phyloP scores from a whole-genome alignment of 2,113 vertebrate genomes.

The Eleginops maclovinus region DNA sequence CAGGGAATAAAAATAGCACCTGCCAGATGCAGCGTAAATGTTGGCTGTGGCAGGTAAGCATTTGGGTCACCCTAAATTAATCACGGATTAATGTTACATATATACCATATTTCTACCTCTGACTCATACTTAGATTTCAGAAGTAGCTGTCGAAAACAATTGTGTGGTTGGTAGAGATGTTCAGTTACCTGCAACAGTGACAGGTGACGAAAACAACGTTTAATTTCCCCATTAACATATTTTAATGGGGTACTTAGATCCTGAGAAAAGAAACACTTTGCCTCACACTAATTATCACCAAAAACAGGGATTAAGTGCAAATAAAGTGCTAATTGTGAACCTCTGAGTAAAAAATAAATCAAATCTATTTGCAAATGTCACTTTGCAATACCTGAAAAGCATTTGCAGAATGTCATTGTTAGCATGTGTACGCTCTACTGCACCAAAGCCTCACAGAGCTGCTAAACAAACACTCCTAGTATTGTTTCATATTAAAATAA shows the following conservation, averaged over 20 bases:
- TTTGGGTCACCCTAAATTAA: too few relatives aligned
- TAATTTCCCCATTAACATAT: neutral
- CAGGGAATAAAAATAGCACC: too few relatives aligned
- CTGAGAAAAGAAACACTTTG: neutral
- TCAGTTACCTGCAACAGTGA: too few relatives aligned
- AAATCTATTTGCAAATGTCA: neutral
- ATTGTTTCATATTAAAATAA: neutral
- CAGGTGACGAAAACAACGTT: too few relatives aligned
- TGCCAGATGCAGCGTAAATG: too few relatives aligned
- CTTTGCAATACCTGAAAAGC: neutral
- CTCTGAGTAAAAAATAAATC: neutral
- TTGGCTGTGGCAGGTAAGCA: too few relatives aligned
- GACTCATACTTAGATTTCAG: too few relatives aligned
- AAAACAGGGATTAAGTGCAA: slow-evolving; percentile 6
- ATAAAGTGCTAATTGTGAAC: slow-evolving; percentile 11
- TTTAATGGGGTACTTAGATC: neutral
- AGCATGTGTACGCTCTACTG: neutral
- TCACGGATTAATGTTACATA: too few relatives aligned
- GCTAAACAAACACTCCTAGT: neutral
- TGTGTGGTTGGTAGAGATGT: too few relatives aligned
- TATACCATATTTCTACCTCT: too few relatives aligned
- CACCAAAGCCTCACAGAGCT: neutral
- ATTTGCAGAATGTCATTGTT: neutral
- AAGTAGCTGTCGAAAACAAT: too few relatives aligned
- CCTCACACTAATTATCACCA: slow-evolving; percentile 17